Base-by-base conservation (phyloP, 2,888 invertebrate species). In the Scaptomyza tumidula region DNA sequence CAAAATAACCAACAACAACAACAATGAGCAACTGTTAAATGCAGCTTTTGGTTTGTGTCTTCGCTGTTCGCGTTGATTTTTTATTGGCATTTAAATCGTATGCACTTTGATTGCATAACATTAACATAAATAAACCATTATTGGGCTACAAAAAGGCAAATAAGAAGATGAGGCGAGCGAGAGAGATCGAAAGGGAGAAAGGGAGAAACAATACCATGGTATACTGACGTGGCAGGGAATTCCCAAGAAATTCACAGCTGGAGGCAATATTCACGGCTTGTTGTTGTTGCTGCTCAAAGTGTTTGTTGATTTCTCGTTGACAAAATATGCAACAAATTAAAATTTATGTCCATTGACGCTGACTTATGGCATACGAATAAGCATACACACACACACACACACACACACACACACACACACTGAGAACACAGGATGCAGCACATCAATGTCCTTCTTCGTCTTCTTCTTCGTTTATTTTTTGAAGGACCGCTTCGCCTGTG, bases 181-280 rank as follows among this genome's bases (percentile, higher is more conserved):
- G 45, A 49, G 35, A n/a, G 14, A n/a, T n/a, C 31, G 37, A 7
- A 37, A 27, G 39, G 44, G 14, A 41, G 16, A 14, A 45, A 14
- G 9, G 13, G 29, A 50, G 24, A 33, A 44, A 24, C 19, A 43
- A 11, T 29, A 45, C n/a, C 10, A 19, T 37, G 13, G 39, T 2
- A 41, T 43, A 56, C 63, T 57, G 60, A 63, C 66, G 59, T 57
- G 31, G 59, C 43, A 90, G 90, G 90, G 90, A 90, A 90, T 90
- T 90, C 90, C 90, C 90, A 84, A 90, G 90, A 90, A 90, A 90
- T 90, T 90, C 90, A 90, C 90, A 90, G 90, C 90, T 90, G 90
- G 90, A 90, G 68, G 39, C 72, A 43, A 50, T 27, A 33, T 11
- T 24, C 5, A 10, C 37, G 11, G 41, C 39, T 10, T 53, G 33